Percentiles rank a stretch among this genome's conserved stretches.
These are phyloP conservation scores for Atractosteus spatula DNA, from an alignment of 2,113 vertebrate species.

Conservation along the genomic window DNA sequence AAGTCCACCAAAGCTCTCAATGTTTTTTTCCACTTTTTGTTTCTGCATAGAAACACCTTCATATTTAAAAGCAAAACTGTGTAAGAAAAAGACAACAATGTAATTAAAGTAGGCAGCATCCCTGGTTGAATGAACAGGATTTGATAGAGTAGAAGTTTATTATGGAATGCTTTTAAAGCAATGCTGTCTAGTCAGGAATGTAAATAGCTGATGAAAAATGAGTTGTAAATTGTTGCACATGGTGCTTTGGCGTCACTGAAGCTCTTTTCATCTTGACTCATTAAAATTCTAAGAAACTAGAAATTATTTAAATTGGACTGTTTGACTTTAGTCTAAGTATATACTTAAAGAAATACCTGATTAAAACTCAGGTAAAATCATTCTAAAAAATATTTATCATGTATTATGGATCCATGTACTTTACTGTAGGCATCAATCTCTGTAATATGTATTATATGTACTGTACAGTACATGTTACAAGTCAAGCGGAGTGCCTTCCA, in stretches of 20 bases:
- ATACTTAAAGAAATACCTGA: too few relatives aligned
- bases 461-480: too few relatives aligned
- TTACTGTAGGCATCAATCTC: too few relatives aligned
- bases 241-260: neutral
- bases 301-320: neutral
- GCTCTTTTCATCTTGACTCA: neutral
- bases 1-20: too few relatives aligned
- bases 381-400: too few relatives aligned
- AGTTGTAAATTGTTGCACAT: neutral
- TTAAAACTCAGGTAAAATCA: too few relatives aligned
- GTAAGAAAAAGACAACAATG: neutral
- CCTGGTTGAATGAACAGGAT: conserved; percentile 1
- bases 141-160: neutral
- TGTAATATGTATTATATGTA: too few relatives aligned
- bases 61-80: neutral
- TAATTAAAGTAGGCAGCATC: neutral
- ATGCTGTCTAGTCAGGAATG: neutral
- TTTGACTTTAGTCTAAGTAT: too few relatives aligned
- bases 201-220: conserved; percentile 15
- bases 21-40: too few relatives aligned
- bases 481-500: too few relatives aligned
- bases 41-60: neutral
- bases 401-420: too few relatives aligned
- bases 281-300: conserved; percentile 3
- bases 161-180: conserved; percentile 1